Percentiles rank a stretch among this genome's conserved stretches.
Conservation (phyloP, 2,113 vertebrate genomes). For the Gnathonemus echidnorhynchus region DNA sequence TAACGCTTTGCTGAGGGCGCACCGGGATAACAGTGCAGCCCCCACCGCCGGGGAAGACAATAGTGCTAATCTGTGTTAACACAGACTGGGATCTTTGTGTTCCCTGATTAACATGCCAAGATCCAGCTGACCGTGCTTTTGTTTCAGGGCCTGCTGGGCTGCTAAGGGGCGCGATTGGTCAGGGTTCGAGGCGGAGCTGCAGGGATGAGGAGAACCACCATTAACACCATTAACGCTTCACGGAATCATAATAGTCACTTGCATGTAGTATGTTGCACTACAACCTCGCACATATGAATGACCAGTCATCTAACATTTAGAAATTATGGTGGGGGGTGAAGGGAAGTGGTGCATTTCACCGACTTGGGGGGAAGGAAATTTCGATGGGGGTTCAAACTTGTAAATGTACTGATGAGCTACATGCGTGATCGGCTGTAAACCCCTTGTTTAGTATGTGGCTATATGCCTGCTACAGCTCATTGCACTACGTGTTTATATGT, state of each 20-base stretch:
- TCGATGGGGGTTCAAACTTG: neutral
- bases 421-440: neutral
- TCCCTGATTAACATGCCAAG: conserved; percentile 3
- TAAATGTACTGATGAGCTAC: neutral
- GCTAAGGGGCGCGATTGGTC: neutral
- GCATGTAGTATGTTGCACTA: too few relatives aligned
- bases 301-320: neutral
- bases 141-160: neutral
- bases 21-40: neutral
- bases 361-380: neutral
- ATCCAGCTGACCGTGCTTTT: neutral
- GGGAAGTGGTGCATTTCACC: neutral
- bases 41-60: neutral
- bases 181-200: neutral
- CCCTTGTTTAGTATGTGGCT: neutral
- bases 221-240: neutral
- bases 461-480: neutral
- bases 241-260: too few relatives aligned
- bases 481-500: neutral
- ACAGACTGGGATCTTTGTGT: neutral
- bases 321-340: neutral
- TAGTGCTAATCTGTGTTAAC: conserved; percentile 8
- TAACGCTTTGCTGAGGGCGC: neutral
- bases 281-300: too few relatives aligned
- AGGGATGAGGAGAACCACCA: neutral